These are phyloP conservation scores for Noctua janthe DNA, from an alignment of 2,888 invertebrate species.

Conservation along the genomic window DNA sequence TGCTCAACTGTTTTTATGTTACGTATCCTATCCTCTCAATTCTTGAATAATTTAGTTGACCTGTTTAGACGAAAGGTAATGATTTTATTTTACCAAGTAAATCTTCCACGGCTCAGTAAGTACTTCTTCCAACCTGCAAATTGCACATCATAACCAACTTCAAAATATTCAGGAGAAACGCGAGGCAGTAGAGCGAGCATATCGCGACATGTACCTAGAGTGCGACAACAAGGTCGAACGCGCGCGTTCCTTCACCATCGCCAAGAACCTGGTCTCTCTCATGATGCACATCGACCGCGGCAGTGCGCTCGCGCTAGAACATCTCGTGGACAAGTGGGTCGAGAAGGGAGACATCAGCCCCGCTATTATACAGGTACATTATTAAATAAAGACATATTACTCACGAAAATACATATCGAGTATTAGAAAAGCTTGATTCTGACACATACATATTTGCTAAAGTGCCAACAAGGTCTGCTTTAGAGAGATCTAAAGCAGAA, in stretches of 20 bases:
- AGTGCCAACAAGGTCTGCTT: too few relatives aligned
- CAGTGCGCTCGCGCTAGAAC: conserved; percentile 84
- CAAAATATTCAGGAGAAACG: conserved; percentile 87
- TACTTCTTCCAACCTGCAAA: neutral
- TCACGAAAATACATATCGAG: neutral
- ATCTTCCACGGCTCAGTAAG: neutral
- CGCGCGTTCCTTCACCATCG: conserved; percentile 84
- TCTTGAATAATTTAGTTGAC: neutral
- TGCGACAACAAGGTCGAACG: conserved; percentile 87
- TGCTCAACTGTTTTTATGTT: neutral
- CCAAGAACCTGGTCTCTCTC: conserved; percentile 78
- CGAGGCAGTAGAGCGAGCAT: conserved; percentile 94
- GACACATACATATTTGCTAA: neutral
- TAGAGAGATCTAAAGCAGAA: too few relatives aligned
- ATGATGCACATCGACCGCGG: conserved; percentile 81
- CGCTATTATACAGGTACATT: conserved; percentile 83
- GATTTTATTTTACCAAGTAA: neutral
- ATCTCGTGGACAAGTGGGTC: conserved; percentile 85
- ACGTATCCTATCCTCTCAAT: neutral
- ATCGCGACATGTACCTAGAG: conserved; percentile 93
- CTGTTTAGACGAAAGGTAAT: neutral
- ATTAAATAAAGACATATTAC: neutral
- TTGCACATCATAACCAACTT: neutral
- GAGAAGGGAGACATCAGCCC: conserved; percentile 84
- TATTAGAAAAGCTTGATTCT: neutral